Evolutionary conservation across 2,113 vertebrate species (phyloP), one percentile per base, ranked within the genome.

Genomic region (Podilymbus podiceps): DNA sequence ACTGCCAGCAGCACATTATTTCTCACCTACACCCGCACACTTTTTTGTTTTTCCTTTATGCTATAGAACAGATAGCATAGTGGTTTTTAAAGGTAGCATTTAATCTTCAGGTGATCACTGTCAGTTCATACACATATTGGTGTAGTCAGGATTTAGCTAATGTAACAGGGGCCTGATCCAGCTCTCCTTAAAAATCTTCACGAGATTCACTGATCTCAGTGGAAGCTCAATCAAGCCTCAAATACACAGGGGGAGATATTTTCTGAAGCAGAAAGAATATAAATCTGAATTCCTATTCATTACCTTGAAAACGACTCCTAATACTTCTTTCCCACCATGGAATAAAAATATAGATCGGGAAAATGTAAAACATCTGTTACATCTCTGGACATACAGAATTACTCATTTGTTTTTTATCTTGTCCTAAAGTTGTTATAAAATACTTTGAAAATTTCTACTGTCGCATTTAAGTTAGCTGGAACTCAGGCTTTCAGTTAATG

Each of bases 141-240:
- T 56, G 50, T 66, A 74, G 72, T 59, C 50, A 71, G 47, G 67
- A 80, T 91, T 88, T 85, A 63, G 75, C 20, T 88, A 83, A 69
- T n/a, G 22, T 69, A 73, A 85, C 19, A 58, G 33, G 28, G 55
- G 14, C 47, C 72, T 86, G 72, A 93, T 89, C 72, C 79, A 90
- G 19, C 12, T 91, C 75, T 88, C 52, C 49, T 23, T 63, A 75
- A 90, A 94, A 93, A 88, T 85, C 91, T 59, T 49, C 91, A 66
- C 30, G 50, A 85, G 33, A 23, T 30, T 77, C 63, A 44, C 16
- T 77, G 75, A 88, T 92, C 63, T 94, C 93, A 80, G 59, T 28
- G 56, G 75, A 91, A 92, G 35, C 13, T 74, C 47, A 72, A 94
- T 83, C 78, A 94, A 95, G 59, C 42, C 85, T 88, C 71, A 83